A percentile compares a stretch with the other conserved stretches of the same genome.
These are phyloP conservation scores for Athene cunicularia DNA, from an alignment of 2,113 vertebrate species.

Conservation along the genomic window DNA sequence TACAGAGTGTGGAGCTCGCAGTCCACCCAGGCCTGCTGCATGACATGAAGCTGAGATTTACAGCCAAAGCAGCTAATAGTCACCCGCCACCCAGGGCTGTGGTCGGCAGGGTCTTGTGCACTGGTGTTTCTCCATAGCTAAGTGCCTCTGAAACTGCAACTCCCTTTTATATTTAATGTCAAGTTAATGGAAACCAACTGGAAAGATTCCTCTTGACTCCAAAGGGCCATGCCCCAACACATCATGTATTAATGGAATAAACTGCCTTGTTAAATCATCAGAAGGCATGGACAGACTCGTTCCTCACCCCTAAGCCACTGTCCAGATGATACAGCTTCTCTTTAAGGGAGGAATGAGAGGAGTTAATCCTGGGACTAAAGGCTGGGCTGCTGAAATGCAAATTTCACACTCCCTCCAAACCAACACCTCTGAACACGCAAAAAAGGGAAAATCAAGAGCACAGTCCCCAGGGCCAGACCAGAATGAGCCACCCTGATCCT, in stretches of 20 bases:
- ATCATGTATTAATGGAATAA: background rate
- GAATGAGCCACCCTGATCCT: background rate
- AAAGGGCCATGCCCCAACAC: background rate
- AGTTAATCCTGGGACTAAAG: background rate
- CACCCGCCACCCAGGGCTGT: background rate
- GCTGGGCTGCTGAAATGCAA: background rate
- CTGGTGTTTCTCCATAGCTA: background rate
- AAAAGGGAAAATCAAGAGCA: background rate
- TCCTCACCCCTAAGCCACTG: background rate
- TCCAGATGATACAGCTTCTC: background rate
- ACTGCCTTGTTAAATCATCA: background rate
- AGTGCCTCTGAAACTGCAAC: background rate
- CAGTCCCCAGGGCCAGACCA: background rate
- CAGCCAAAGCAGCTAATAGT: background rate
- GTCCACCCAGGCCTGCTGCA: background rate
- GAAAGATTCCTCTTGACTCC: background rate
- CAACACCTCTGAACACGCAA: background rate
- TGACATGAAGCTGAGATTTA: background rate
- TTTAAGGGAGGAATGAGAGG: background rate
- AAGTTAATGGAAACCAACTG: background rate
- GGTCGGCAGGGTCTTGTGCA: background rate
- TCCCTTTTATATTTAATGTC: background rate
- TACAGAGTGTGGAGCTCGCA: fast-evolving
- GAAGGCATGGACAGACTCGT: background rate
- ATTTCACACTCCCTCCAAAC: background rate